Evolutionary conservation across 2,888 invertebrate species (phyloP).

Genomic region (Venusia cambrica): DNA sequence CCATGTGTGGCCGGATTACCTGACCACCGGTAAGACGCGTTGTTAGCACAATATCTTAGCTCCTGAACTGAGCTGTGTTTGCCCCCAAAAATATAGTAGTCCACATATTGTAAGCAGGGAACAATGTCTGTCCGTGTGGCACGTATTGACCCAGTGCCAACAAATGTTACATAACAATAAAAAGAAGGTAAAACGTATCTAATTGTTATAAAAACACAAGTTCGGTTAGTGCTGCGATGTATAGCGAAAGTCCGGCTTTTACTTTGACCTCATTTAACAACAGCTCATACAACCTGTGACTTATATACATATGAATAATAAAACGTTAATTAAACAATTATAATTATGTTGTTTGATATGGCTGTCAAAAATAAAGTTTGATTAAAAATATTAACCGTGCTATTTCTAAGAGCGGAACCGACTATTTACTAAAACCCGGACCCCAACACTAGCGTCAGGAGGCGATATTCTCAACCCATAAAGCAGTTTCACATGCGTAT

Average conservation of each 20-base stretch:
- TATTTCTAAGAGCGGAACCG: too few species aligned
- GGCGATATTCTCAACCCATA: conserved; percentile 78
- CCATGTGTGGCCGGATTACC: conserved; percentile 25
- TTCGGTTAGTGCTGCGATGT: conserved; percentile 17
- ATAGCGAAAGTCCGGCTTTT: conserved; percentile 3
- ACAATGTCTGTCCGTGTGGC: conserved; percentile 50
- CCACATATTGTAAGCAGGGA: conserved; percentile 69
- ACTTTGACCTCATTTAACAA: too few species aligned
- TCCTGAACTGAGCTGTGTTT: conserved; percentile 46
- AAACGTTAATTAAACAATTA: too few species aligned
- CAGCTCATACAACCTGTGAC: too few species aligned
- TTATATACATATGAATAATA: too few species aligned
- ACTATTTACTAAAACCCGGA: conserved; percentile 4
- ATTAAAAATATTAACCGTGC: too few species aligned
- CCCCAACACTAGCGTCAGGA: conserved; percentile 45
- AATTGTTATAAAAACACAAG: conserved; percentile 78
- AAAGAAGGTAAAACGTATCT: conserved; percentile 71
- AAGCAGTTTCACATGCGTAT: conserved; percentile 76
- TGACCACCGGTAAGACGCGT: conserved; percentile 21
- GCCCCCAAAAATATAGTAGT: conserved; percentile 64
- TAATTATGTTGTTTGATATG: too few species aligned
- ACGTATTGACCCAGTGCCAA: conserved; percentile 60
- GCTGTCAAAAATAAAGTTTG: too few species aligned
- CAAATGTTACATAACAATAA: conserved; percentile 63
- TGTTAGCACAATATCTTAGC: conserved; percentile 64